Conservation (phyloP, 2,113 vertebrate species). For the Eudorcas thomsonii region DNA sequence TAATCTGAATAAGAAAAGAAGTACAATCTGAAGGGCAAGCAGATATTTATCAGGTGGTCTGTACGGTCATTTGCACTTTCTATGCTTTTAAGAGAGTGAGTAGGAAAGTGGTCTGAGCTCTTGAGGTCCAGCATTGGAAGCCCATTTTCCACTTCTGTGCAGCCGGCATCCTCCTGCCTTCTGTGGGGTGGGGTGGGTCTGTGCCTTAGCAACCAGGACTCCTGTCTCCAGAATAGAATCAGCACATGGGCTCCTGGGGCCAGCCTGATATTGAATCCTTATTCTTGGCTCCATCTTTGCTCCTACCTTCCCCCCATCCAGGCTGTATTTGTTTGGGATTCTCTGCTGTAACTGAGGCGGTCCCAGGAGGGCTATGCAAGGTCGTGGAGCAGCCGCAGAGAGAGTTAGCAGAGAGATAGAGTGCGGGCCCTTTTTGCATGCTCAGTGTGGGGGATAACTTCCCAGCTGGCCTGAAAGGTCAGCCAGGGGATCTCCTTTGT, state of each 20-base stretch:
- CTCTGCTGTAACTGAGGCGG: neutral
- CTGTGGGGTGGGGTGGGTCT: neutral
- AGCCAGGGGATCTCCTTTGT: slow-evolving; percentile 32
- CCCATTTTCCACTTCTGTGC: neutral
- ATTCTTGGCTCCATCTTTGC: neutral
- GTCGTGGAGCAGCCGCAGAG: neutral
- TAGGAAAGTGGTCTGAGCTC: neutral
- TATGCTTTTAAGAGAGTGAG: neutral
- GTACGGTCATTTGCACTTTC: neutral
- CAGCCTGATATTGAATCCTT: neutral
- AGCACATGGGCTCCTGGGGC: neutral
- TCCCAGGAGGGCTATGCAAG: neutral
- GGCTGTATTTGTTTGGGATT: neutral
- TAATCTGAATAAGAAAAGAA: neutral
- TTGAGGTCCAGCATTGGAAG: neutral
- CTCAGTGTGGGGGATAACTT: neutral
- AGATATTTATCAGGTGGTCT: neutral
- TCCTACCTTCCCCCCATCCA: neutral
- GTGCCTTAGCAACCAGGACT: neutral
- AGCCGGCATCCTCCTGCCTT: neutral
- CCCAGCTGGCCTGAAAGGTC: slow-evolving; percentile 60
- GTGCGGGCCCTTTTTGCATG: neutral
- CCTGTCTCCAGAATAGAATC: neutral
- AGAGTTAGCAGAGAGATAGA: neutral
- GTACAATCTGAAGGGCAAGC: neutral